phyloP scores from a whole-genome alignment of 2,888 invertebrate genomes.

The Caenorhabditis plicata region DNA sequence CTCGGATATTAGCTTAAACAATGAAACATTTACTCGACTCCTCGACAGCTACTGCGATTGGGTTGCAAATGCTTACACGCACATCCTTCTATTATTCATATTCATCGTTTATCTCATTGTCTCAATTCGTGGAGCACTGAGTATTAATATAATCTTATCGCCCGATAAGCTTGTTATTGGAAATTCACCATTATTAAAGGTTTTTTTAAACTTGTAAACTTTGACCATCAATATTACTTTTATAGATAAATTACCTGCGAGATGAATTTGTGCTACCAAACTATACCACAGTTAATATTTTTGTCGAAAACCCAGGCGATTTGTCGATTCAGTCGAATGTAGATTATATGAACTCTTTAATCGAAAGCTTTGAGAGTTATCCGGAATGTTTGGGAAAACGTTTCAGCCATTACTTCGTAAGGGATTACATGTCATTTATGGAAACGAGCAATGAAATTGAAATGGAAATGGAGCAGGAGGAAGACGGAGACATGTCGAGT shows the following conservation, averaged over 20 bases:
- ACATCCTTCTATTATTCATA: slow-evolving; percentile 47
- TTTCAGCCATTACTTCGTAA: slow-evolving; percentile 58
- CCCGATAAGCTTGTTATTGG: slow-evolving; percentile 59
- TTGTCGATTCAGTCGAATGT: slow-evolving; percentile 40
- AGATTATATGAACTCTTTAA: slow-evolving; percentile 33
- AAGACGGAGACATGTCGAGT: slow-evolving; percentile 13
- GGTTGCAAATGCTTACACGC: slow-evolving; percentile 56
- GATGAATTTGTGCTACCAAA: slow-evolving; percentile 56
- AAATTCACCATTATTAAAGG: slow-evolving; percentile 55
- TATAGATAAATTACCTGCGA: slow-evolving; percentile 52
- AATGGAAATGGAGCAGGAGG: slow-evolving; percentile 22
- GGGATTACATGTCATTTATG: slow-evolving; percentile 31
- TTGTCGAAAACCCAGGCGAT: slow-evolving; percentile 56
- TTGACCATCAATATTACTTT: no score
- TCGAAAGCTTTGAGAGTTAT: slow-evolving; percentile 51
- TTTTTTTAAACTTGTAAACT: no score
- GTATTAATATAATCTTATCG: slow-evolving; percentile 51
- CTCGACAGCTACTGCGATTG: slow-evolving; percentile 54
- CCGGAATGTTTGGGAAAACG: slow-evolving; percentile 53
- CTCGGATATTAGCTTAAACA: slow-evolving; percentile 22
- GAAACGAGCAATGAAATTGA: slow-evolving; percentile 10
- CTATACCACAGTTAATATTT: slow-evolving; percentile 56
- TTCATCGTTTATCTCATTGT: slow-evolving; percentile 43
- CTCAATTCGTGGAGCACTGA: slow-evolving; percentile 43
- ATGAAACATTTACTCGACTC: slow-evolving; percentile 28